Percentiles rank a stretch among this genome's conserved stretches.
Evolutionary conservation across 1,140 invertebrate species (phyloP).

Genomic region (Anastrepha obliqua): DNA sequence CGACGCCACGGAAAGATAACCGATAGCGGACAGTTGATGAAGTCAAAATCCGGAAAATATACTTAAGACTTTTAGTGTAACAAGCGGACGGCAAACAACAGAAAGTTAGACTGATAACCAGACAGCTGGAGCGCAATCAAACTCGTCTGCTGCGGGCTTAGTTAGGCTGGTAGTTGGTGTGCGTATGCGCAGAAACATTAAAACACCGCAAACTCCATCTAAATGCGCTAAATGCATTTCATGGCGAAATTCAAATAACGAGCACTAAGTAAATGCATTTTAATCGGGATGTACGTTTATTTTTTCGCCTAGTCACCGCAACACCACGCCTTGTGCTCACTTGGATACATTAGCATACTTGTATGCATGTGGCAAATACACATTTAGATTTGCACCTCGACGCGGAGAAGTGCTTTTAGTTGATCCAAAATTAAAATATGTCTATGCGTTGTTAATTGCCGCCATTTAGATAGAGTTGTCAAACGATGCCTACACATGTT

Average conservation of each 20-base stretch:
- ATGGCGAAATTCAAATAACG: neutral
- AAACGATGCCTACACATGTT: neutral
- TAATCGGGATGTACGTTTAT: neutral
- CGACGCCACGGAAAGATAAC: neutral
- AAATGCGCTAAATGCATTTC: conserved; percentile 49
- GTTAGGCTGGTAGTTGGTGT: neutral
- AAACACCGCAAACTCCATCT: neutral
- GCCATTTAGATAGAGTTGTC: conserved; percentile 35
- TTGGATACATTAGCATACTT: conserved; percentile 15
- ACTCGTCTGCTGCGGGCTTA: neutral
- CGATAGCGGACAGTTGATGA: neutral
- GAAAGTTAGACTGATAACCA: conserved; percentile 12
- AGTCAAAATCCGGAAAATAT: neutral
- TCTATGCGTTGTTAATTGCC: conserved; percentile 37
- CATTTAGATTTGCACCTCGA: neutral
- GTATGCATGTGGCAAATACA: neutral
- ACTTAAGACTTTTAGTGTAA: neutral
- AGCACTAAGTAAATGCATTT: conserved; percentile 38
- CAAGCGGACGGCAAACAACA: neutral
- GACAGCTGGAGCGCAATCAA: neutral
- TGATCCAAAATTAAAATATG: conserved; percentile 10
- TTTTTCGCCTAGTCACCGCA: neutral
- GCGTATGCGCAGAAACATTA: conserved; percentile 18
- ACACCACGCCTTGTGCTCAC: conserved; percentile 13
- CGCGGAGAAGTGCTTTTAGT: conserved; percentile 17